Evolutionary conservation across 2,113 vertebrate genomes (phyloP), one percentile per base, ranked within the genome.

Genomic region (Archilochus colubris): DNA sequence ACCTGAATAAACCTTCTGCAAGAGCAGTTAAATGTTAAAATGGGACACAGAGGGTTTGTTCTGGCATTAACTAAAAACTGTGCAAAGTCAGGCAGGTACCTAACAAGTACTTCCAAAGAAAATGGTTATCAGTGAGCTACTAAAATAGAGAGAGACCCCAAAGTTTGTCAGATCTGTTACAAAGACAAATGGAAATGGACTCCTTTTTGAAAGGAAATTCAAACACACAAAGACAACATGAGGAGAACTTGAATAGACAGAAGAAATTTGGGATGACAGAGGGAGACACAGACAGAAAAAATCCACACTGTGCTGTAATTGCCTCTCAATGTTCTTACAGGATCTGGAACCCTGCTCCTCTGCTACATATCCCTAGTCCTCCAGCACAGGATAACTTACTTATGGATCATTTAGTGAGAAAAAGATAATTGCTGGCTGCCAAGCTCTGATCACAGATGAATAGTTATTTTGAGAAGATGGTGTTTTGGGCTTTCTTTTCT

Each of bases 51-150:
- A 55, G 25, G 33, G 31, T 21, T 68, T 53, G 9, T 25, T 50
- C 68, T 50, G 24, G 28, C 14, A 89, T 12, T 7, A 78, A 77
- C 5, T 38, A 33, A 80, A 88, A 86, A 38, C 6, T 0, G 27
- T 31, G 5, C 10, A 7, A 81, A 66, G 21, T 48, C 38, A 75
- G 14, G 17, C 22, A 30, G 9, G 14, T 36, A 53, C 10, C 12
- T 25, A 31, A 40, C 10, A 36, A 78, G 31, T 25, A 6, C 7
- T 63, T 63, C 3, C 2, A 5, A 30, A 19, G 43, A 54, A 64
- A 89, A 61, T 1, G 1, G 4, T 11, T 64, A 11, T 27, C 10
- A 2, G 5, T 17, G 6, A 50, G 30, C 3, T 2, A 59, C 58
- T 28, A 19, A 67, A 82, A 38, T 4, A 30, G 11, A 74, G 3